These are phyloP conservation scores for Chiridota heheva DNA, from an alignment of 35 echinoderm and acorn worm genomes.

Conservation along the genomic window DNA sequence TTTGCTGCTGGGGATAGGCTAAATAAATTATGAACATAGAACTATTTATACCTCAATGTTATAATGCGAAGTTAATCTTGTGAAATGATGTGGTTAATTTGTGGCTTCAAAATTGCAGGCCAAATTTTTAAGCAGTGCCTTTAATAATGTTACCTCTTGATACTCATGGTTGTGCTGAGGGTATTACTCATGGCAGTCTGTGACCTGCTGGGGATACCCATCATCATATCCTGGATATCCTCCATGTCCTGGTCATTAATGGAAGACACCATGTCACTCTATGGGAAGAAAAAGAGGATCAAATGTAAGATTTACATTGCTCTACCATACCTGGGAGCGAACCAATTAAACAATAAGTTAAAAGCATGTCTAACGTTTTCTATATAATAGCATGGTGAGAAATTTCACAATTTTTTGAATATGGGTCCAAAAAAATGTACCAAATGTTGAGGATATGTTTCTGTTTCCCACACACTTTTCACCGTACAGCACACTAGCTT, in stretches of 20 bases:
- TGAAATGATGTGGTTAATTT: no score
- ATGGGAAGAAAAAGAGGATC: constrained; percentile 28
- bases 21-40: no score
- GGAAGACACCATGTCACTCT: constrained; percentile 79
- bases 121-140: no score
- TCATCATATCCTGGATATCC: constrained; percentile 80
- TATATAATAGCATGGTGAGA: background rate
- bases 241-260: constrained; percentile 72
- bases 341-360: background rate
- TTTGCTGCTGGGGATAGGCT: no score
- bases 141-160: no score
- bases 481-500: no score
- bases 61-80: no score
- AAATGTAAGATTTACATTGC: background rate
- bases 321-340: background rate
- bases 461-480: no score
- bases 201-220: constrained; percentile 74
- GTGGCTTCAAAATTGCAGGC: no score
- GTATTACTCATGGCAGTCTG: constrained; percentile 28
- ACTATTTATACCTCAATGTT: no score
- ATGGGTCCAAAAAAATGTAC: background rate
- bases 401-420: background rate
- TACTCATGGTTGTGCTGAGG: no score
- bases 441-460: background rate
- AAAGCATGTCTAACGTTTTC: background rate